Evolutionary conservation across 2,113 vertebrate species (phyloP).

Genomic region (Chinchilla lanigera): DNA sequence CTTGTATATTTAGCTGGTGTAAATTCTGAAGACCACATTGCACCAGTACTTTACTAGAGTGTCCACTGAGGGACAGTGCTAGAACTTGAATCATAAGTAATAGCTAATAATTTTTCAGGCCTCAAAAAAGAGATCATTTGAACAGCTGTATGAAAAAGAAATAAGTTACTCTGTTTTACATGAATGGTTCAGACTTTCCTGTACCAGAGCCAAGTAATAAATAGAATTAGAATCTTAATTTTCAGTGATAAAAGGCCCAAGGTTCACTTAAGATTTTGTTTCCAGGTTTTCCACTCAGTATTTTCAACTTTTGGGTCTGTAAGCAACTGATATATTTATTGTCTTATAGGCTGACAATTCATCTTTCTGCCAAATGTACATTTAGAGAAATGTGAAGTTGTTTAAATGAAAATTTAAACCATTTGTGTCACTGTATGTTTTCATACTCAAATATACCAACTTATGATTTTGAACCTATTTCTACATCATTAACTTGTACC

Average conservation of each 20-base stretch:
- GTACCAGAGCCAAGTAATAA: slow-evolving; percentile 55
- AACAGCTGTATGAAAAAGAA: slow-evolving; percentile 20
- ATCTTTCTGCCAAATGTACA: slow-evolving; percentile 56
- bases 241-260: slow-evolving; percentile 42
- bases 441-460: slow-evolving; percentile 24
- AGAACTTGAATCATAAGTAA: slow-evolving; percentile 34
- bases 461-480: slow-evolving; percentile 40
- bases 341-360: neutral
- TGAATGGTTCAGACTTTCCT: slow-evolving; percentile 3
- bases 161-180: neutral
- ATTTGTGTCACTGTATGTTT: slow-evolving; percentile 40
- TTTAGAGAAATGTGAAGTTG: slow-evolving; percentile 55
- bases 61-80: neutral
- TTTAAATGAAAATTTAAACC: slow-evolving; percentile 56
- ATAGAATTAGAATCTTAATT: slow-evolving; percentile 46
- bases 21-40: slow-evolving; percentile 37
- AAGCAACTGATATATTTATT: neutral
- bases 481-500: slow-evolving; percentile 31
- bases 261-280: slow-evolving; percentile 45
- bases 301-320: slow-evolving; percentile 53
- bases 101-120: slow-evolving; percentile 42
- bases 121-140: slow-evolving; percentile 1
- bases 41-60: neutral
- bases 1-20: neutral
- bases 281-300: slow-evolving; percentile 12